Base-by-base conservation (phyloP, 64 coral and sea anemone species). In the Montipora efflorescens region DNA sequence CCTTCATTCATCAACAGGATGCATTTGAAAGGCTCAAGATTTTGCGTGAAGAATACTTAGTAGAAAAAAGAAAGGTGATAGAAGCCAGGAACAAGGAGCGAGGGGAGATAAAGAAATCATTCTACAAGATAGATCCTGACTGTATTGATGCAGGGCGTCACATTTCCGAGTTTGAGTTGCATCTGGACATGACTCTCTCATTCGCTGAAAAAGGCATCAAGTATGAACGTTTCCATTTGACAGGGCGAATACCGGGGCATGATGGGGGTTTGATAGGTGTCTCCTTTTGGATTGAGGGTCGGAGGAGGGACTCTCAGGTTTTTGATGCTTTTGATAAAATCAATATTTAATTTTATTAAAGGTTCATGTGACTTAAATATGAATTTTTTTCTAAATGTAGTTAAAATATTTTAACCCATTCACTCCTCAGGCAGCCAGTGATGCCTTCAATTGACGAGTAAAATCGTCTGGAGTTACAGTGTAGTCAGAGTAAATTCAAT, bases 131-230 rank as follows among this genome's bases (percentile, higher is more conserved):
- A 12, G 93, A 88, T 70, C 57, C 96, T 20, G 79, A 81, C 23
- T 97, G 96, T 75, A 48, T 87, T 18, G 76, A 87, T 3, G 77
- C 91, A 67, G 87, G 81, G 23, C 67, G 50, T 67, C 57, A 74
- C 59, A 82, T 94, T 59, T 20, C 76, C n/a, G 93, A 97, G 36
- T 92, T 95, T 93, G 79, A 91, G 66, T 28, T 94, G 2, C 62
- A 88, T 70, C 36, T 97, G 46, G 90, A 91, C 6, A 87, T 91
- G 75, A 89, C 94, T 21, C 68, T 95, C 22, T 73, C 96, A 58
- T 94, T 97, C 13, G 52, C 59, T 5, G 94, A 80, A 23, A 97
- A 97, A 75, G 96, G 77, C 75, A 83, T 97, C 78, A 94, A 97
- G 96, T 97, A 89, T 94, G 80, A 67, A 9, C 48, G 19, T 36